Conservation (phyloP, 2,888 invertebrate species). For the Metellina segmentata region DNA sequence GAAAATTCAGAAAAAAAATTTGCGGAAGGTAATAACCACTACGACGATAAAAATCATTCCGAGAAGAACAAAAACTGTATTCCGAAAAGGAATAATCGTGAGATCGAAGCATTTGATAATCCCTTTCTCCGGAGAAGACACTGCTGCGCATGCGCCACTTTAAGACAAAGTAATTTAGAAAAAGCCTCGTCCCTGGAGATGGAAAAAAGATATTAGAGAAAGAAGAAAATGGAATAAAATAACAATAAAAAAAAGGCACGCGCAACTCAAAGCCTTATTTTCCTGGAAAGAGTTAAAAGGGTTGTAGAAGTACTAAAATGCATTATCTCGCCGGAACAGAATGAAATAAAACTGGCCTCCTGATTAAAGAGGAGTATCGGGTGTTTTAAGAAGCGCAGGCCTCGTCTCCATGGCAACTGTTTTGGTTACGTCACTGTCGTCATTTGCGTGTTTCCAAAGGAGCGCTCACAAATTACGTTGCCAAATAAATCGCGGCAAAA, state of each 20-base stretch:
- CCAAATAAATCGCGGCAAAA: slow-evolving; percentile 1
- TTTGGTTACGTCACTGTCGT: slow-evolving; percentile 61
- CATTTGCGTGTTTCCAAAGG: slow-evolving; percentile 25
- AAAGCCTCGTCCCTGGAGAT: slow-evolving; percentile 16
- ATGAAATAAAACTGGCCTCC: slow-evolving; percentile 26
- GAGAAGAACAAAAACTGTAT: not conserved
- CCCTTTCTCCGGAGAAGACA: not conserved
- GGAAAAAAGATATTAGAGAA: slow-evolving; percentile 31
- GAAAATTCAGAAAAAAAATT: not conserved
- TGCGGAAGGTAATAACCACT: not conserved
- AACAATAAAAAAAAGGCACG: slow-evolving; percentile 31
- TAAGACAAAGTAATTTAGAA: slow-evolving; percentile 59
- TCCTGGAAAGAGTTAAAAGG: slow-evolving; percentile 54
- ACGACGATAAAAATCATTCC: not conserved
- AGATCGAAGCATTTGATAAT: slow-evolving; percentile 24
- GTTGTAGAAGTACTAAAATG: slow-evolving; percentile 52
- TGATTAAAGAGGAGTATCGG: slow-evolving; percentile 70
- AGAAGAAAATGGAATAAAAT: slow-evolving; percentile 25
- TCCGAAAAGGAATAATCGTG: not conserved
- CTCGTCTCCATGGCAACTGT: slow-evolving; percentile 65
- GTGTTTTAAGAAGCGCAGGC: slow-evolving; percentile 40
- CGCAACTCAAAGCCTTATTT: slow-evolving; percentile 49
- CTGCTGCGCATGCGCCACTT: slow-evolving; percentile 44
- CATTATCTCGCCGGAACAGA: slow-evolving; percentile 54
- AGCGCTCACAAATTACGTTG: slow-evolving; percentile 50